Base-by-base conservation (phyloP, 1,140 invertebrate species). In the Diorhabda elongata region DNA sequence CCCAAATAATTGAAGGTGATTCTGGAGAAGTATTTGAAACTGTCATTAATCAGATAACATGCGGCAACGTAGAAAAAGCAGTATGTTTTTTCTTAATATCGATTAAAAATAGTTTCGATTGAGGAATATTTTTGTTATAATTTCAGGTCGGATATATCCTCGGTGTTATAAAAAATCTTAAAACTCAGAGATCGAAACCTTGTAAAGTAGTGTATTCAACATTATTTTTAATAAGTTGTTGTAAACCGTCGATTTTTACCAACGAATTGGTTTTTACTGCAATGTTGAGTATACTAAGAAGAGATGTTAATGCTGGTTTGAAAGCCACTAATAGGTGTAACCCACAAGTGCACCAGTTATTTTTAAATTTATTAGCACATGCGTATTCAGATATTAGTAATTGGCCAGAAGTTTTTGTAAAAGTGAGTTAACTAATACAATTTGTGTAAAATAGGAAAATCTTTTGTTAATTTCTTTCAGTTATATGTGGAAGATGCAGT, bases 401-500 rank as follows among this genome's bases (percentile, higher is more conserved):
- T 68, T 94, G 92, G 92, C 92, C 92, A 3, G 91, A 93, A 74
- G 83, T 86, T 65, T 91, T 94, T 81, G 83, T 91, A 3, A 91
- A 89, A 84, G 90, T 91, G 41, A 58, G 42, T 58, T 70, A 58
- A 67, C 41, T 42, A 5, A 56, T 58, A 43, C 42, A 62, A 64
- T 52, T 8, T 52, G 2, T 52, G 4, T 52, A 52, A 6, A 52
- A 52, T 4, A 8, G 6, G 2, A 52, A 52, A 8, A 52, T 3
- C 4, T 8, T 52, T 52, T 2, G n/a, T 52, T 52, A 52, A 57
- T 58, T 64, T 47, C 77, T 82, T 86, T 4, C 75, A 95, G 89
- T 85, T 95, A 0, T 98, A 95, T 79, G 89, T 98, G 66, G 96
- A 99, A 78, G 97, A 99, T 84, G 93, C 95, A 3, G 80, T 96